Conservation (phyloP, 2,888 invertebrate genomes). For the Mylabris sibirica region DNA sequence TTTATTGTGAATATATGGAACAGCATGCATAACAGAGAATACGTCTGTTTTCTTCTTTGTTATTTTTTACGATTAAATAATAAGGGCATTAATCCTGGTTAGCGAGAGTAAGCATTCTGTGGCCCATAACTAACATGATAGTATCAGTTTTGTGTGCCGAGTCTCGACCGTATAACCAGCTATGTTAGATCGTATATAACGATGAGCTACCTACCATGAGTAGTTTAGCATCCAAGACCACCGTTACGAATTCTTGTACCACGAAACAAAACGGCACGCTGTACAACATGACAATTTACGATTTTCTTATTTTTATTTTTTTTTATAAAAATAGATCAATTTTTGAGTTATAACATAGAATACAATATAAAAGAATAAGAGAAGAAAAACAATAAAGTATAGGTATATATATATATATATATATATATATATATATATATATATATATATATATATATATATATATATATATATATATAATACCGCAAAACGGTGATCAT, state of each 20-base stretch:
- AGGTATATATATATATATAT: neutral
- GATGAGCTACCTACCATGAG: slow-evolving; percentile 31
- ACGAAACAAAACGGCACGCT: slow-evolving; percentile 35
- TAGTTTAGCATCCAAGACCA: slow-evolving; percentile 41
- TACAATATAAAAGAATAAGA: neutral
- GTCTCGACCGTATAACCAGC: slow-evolving; percentile 39
- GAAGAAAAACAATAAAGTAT: neutral
- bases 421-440: neutral
- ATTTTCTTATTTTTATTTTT: neutral
- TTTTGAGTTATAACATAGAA: neutral
- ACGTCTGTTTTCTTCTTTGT: slow-evolving; percentile 32
- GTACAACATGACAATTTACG: slow-evolving; percentile 5
- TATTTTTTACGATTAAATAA: slow-evolving; percentile 53
- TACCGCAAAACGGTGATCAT: neutral
- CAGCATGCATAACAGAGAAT: slow-evolving; percentile 23
- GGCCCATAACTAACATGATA: slow-evolving; percentile 60
- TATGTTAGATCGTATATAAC: slow-evolving; percentile 37
- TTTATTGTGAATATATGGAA: slow-evolving; percentile 4
- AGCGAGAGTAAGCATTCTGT: slow-evolving; percentile 56
- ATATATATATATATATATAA: neutral
- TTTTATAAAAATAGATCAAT: neutral
- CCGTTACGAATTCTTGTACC: slow-evolving; percentile 46
- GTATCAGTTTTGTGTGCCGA: slow-evolving; percentile 50
- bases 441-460: neutral
- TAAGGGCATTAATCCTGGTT: slow-evolving; percentile 59